These are phyloP conservation scores for Abrostola triplasia DNA, from an alignment of 2,888 invertebrate genomes.

Conservation along the genomic window DNA sequence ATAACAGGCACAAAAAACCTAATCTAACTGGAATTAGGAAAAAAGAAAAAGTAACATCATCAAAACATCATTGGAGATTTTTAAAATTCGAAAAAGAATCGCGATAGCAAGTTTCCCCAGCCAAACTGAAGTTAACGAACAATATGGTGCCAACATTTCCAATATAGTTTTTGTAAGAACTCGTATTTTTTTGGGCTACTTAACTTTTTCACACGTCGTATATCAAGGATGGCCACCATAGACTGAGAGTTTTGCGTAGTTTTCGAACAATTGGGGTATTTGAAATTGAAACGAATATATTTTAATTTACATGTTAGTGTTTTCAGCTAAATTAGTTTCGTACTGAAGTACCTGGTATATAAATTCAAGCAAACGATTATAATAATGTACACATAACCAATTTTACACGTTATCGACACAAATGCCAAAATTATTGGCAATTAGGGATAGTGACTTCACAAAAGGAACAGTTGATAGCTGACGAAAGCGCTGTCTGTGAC, in stretches of 20 bases:
- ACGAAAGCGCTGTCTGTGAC: too few species aligned
- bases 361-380: too few species aligned
- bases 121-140: slow-evolving; percentile 39
- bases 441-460: too few species aligned
- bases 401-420: too few species aligned
- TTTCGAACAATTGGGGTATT: slow-evolving; percentile 11
- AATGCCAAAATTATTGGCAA: too few species aligned
- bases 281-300: background rate
- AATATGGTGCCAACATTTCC: slow-evolving; percentile 46
- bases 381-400: too few species aligned
- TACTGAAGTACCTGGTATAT: too few species aligned
- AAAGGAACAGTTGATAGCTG: too few species aligned
- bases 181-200: slow-evolving; percentile 25
- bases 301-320: too few species aligned
- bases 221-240: slow-evolving; percentile 33
- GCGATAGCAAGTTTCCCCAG: slow-evolving; percentile 28
- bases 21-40: background rate
- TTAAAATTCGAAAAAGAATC: slow-evolving; percentile 28
- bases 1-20: background rate
- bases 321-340: too few species aligned
- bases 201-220: slow-evolving; percentile 49
- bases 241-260: slow-evolving; percentile 14
- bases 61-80: slow-evolving; percentile 6
- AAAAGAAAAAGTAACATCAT: slow-evolving; percentile 1
- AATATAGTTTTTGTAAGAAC: slow-evolving; percentile 45